Conservation (phyloP, 2,113 vertebrate species). For the Pseudolaguvia tuberculata region DNA sequence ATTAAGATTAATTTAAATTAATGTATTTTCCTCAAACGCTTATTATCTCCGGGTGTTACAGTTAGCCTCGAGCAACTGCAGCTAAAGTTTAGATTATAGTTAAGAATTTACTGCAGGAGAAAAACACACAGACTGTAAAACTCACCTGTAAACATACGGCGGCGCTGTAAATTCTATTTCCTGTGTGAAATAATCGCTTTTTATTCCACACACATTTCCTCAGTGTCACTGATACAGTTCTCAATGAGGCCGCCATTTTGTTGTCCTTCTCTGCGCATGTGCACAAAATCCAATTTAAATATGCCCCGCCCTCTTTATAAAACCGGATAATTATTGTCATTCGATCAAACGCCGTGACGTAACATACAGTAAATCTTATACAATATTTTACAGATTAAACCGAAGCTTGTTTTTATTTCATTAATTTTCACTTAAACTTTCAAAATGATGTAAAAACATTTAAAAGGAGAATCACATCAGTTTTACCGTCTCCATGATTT, state of each 20-base stretch:
- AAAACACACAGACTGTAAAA: not conserved
- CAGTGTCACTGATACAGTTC: slow-evolving; percentile 1
- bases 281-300: not conserved
- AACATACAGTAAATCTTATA: no score
- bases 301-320: not conserved
- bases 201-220: slow-evolving; percentile 10
- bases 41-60: not conserved
- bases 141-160: slow-evolving; percentile 10
- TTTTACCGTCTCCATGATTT: no score
- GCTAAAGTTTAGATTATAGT: not conserved
- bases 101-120: not conserved
- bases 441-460: no score
- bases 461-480: no score
- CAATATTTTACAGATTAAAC: no score
- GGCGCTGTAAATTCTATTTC: not conserved
- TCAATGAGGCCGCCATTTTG: slow-evolving; percentile 57
- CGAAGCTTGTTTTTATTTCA: no score
- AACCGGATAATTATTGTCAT: no score
- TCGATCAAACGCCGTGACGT: no score
- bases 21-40: no score
- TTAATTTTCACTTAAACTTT: no score
- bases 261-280: not conserved
- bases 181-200: not conserved
- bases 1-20: not conserved
- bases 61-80: not conserved